Evolutionary conservation across 2,888 invertebrate species (phyloP).

Genomic region (Conistra vaccinii): DNA sequence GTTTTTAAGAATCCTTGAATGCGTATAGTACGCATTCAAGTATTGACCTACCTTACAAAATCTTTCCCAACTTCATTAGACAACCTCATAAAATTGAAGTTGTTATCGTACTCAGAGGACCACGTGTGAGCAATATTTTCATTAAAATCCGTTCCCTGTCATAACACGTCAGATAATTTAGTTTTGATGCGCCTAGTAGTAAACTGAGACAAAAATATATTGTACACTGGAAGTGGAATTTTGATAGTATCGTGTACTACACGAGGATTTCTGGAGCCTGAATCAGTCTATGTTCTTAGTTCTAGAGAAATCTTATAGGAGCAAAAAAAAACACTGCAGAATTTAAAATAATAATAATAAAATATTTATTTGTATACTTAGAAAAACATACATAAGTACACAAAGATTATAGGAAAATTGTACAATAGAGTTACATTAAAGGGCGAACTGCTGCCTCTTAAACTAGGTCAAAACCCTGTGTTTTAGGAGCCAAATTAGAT

Average conservation of each 20-base stretch:
- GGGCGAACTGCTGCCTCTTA: too few relatives aligned
- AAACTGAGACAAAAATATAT: constrained; percentile 32
- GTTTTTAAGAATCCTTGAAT: background rate
- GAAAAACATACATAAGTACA: too few relatives aligned
- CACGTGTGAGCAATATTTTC: constrained; percentile 65
- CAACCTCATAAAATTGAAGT: constrained; percentile 8
- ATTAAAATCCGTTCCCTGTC: constrained; percentile 52
- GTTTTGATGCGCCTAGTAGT: constrained; percentile 28
- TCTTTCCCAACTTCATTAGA: background rate
- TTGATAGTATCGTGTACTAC: constrained; percentile 3
- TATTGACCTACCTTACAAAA: background rate
- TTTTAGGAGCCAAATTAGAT: too few relatives aligned
- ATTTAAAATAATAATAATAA: too few relatives aligned
- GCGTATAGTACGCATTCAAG: too few relatives aligned
- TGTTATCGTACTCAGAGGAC: background rate
- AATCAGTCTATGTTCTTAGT: background rate
- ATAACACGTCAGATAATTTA: constrained; percentile 62
- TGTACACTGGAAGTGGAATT: background rate
- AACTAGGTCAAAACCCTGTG: too few relatives aligned
- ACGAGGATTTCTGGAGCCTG: background rate
- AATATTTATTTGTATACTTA: too few relatives aligned
- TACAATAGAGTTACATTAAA: too few relatives aligned
- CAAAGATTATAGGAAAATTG: too few relatives aligned
- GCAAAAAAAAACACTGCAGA: background rate
- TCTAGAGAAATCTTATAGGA: background rate